These are phyloP conservation scores for Abrostola tripartita DNA, from an alignment of 2,888 invertebrate species.

Conservation along the genomic window DNA sequence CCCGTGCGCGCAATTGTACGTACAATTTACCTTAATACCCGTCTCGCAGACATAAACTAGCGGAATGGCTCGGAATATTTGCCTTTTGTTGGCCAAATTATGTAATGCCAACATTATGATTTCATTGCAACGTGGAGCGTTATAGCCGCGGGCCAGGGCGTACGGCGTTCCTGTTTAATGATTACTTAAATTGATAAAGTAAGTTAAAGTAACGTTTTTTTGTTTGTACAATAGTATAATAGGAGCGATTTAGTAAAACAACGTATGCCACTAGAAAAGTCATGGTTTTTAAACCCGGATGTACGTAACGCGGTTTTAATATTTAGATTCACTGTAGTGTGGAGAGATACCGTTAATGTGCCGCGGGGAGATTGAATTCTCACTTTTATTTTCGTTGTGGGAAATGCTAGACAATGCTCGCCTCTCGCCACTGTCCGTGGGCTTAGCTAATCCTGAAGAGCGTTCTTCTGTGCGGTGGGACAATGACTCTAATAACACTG, in stretches of 20 bases:
- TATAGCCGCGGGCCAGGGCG: conserved; percentile 59
- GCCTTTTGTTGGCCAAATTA: conserved; percentile 84
- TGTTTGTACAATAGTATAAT: conserved; percentile 62
- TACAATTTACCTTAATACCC: conserved; percentile 86
- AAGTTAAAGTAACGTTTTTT: conserved; percentile 53
- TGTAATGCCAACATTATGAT: conserved; percentile 80
- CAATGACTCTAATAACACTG: conserved; percentile 53
- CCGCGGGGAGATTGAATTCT: conserved; percentile 75
- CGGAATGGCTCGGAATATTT: conserved; percentile 79
- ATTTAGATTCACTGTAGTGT: conserved; percentile 78
- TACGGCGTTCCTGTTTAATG: conserved; percentile 52
- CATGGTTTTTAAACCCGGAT: conserved; percentile 80
- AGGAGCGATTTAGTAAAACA: conserved; percentile 66
- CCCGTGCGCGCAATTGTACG: conserved; percentile 85
- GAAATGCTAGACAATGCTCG: conserved; percentile 52
- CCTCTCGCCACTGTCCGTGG: conserved; percentile 29
- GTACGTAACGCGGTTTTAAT: conserved; percentile 74
- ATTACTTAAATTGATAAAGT: conserved; percentile 56
- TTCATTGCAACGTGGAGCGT: conserved; percentile 70
- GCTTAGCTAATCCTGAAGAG: conserved; percentile 60
- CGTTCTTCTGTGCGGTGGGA: conserved; percentile 30
- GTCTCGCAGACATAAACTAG: conserved; percentile 82
- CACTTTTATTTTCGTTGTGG: conserved; percentile 83
- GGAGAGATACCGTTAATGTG: conserved; percentile 77
- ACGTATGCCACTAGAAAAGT: conserved; percentile 63